Percentiles rank a stretch among this genome's conserved stretches.
Conservation (phyloP, 2,797 vertebrate species). For the Smutsia temminckii region DNA sequence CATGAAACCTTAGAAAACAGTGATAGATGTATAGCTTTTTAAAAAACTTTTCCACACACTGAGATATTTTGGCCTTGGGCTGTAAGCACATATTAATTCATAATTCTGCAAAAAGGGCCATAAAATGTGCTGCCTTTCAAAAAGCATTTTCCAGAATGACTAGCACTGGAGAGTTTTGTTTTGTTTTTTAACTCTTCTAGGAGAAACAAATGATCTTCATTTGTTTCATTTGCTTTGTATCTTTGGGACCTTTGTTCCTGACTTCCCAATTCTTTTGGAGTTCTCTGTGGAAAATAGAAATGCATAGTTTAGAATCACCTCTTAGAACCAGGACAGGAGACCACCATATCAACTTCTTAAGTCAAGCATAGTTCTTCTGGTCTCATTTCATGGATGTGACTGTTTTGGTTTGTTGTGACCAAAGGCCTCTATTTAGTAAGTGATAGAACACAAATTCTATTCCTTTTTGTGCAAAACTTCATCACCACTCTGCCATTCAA, state of each 20-base stretch:
- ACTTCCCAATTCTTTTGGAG: neutral
- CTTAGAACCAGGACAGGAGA: neutral
- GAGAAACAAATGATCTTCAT: conserved; percentile 1
- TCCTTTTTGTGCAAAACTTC: neutral
- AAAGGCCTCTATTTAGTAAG: neutral
- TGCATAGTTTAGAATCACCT: neutral
- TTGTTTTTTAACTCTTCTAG: neutral
- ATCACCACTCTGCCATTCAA: neutral
- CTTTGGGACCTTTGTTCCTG: neutral
- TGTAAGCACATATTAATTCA: conserved; percentile 47
- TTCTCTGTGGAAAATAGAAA: conserved; percentile 25
- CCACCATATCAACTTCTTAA: neutral
- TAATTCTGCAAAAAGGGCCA: conserved; percentile 21
- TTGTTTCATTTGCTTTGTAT: neutral
- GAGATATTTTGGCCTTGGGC: conserved; percentile 51
- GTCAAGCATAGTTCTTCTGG: fast-evolving
- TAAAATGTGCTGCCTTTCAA: conserved; percentile 35
- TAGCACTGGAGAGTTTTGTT: neutral
- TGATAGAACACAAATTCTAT: neutral
- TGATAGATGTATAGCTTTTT: conserved; percentile 28
- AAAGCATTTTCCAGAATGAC: conserved; percentile 31
- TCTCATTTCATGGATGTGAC: neutral
- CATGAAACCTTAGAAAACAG: conserved; percentile 42
- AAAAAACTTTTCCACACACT: neutral
- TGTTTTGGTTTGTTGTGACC: neutral